Evolutionary conservation across 2,797 vertebrate genomes (phyloP).

Genomic region (Discoglossus pictus): DNA sequence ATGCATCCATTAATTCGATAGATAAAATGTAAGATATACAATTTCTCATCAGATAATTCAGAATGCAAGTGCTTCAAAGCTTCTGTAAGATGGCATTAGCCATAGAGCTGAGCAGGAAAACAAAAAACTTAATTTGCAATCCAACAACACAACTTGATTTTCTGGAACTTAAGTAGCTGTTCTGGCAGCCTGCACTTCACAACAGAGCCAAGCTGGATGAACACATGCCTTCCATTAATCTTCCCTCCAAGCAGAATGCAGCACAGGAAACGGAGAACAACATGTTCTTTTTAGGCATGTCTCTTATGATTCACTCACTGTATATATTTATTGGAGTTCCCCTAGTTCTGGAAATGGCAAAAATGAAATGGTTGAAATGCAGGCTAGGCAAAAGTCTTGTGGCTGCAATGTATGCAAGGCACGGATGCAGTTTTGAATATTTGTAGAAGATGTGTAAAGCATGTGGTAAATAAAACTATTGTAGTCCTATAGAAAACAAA

Average conservation of each 20-base stretch:
- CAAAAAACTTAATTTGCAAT: slow-evolving; percentile 4
- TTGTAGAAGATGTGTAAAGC: no score
- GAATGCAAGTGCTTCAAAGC: neutral
- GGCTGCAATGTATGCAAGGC: no score
- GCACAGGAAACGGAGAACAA: slow-evolving; percentile 27
- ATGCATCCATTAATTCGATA: no score
- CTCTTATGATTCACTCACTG: slow-evolving; percentile 7
- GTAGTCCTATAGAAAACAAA: no score
- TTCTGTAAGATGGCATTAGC: neutral
- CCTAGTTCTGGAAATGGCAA: neutral
- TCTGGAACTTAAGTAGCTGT: slow-evolving; percentile 35
- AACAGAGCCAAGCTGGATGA: slow-evolving; percentile 34
- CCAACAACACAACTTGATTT: slow-evolving; percentile 14
- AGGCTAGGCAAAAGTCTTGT: no score
- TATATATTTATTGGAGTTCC: neutral
- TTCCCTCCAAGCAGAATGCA: slow-evolving; percentile 23
- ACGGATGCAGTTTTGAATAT: no score
- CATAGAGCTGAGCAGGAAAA: neutral
- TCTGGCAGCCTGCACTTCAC: slow-evolving; percentile 19
- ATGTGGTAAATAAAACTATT: no score
- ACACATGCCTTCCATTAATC: slow-evolving; percentile 43
- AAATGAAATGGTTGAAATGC: no score
- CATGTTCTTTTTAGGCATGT: slow-evolving; percentile 6
- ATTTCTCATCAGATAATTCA: neutral
- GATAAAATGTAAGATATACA: no score